phyloP scores from a whole-genome alignment of 2,797 vertebrate species.

The Jordanella pulchra region DNA sequence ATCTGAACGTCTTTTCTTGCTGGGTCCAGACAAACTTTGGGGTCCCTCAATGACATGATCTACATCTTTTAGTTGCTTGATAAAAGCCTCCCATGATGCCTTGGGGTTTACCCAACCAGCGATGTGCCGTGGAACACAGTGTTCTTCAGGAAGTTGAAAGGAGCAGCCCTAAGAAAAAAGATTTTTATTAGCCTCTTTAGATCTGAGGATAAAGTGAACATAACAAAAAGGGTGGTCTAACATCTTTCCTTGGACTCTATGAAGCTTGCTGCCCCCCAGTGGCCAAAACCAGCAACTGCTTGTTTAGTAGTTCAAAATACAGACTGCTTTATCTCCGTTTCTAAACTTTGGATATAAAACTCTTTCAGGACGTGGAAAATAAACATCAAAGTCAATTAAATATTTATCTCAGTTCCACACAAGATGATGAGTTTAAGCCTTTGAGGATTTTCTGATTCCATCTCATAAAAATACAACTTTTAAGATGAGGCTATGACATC shows the following conservation, averaged over 20 bases:
- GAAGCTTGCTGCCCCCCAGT: slow-evolving; percentile 11
- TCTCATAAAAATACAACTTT: neutral
- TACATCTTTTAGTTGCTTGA: slow-evolving; percentile 64
- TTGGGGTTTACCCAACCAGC: slow-evolving; percentile 83
- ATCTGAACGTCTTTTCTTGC: slow-evolving; percentile 60
- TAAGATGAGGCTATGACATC: too few relatives aligned
- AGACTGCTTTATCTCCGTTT: neutral
- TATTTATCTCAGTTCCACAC: too few relatives aligned
- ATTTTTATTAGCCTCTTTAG: neutral
- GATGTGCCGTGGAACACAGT: slow-evolving; percentile 74
- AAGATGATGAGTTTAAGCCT: neutral
- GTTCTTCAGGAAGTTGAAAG: slow-evolving; percentile 15
- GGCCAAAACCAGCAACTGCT: neutral
- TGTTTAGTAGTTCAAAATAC: neutral
- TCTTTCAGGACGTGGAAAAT: neutral
- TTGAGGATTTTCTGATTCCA: neutral
- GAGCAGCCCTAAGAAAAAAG: slow-evolving; percentile 54
- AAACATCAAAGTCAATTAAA: too few relatives aligned
- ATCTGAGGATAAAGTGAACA: too few relatives aligned
- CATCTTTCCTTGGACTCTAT: neutral
- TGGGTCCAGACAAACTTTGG: slow-evolving; percentile 28
- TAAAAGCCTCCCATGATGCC: slow-evolving; percentile 82
- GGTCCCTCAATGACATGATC: slow-evolving; percentile 6
- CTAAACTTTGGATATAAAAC: neutral
- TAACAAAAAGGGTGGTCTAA: too few relatives aligned